A percentile compares a stretch with the other conserved stretches of the same genome.
These are phyloP conservation scores for Lasioglossum lativentre DNA, from an alignment of 2,888 invertebrate genomes.

Conservation along the genomic window DNA sequence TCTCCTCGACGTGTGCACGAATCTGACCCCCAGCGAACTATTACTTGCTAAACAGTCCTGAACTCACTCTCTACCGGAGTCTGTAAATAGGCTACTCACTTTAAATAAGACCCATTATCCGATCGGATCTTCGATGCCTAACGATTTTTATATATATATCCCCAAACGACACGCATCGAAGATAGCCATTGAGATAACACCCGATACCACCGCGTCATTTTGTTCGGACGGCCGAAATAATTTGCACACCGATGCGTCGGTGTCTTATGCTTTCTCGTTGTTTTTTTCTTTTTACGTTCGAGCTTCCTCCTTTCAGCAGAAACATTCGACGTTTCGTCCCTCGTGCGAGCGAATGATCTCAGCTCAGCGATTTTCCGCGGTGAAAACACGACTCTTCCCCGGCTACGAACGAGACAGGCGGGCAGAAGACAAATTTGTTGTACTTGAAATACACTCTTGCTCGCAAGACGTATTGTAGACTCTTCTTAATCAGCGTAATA, in stretches of 20 bases:
- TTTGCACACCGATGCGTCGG: conserved; percentile 1
- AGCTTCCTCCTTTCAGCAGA: conserved; percentile 46
- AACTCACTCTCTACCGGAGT: conserved; percentile 17
- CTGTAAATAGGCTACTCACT: conserved; percentile 44
- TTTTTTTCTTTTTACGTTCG: conserved; percentile 32
- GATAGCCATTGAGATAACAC: neutral
- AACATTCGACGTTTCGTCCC: neutral
- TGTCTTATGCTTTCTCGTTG: conserved; percentile 17
- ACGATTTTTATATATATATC: conserved; percentile 26
- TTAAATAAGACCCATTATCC: conserved; percentile 31
- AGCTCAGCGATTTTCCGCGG: neutral
- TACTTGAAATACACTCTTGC: conserved; percentile 28
- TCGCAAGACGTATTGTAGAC: conserved; percentile 39
- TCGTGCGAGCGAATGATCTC: neutral
- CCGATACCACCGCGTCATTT: conserved; percentile 20
- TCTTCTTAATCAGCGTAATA: conserved; percentile 49
- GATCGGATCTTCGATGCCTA: conserved; percentile 18
- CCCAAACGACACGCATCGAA: neutral
- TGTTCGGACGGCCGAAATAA: conserved; percentile 8
- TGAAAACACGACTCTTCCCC: conserved; percentile 1
- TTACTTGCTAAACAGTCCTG: conserved; percentile 24
- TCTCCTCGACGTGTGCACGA: conserved; percentile 19
- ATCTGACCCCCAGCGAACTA: conserved; percentile 18
- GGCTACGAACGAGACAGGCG: neutral
- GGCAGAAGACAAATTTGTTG: conserved; percentile 11